phyloP scores from a whole-genome alignment of 2,888 invertebrate species.

The Erynnis tages region DNA sequence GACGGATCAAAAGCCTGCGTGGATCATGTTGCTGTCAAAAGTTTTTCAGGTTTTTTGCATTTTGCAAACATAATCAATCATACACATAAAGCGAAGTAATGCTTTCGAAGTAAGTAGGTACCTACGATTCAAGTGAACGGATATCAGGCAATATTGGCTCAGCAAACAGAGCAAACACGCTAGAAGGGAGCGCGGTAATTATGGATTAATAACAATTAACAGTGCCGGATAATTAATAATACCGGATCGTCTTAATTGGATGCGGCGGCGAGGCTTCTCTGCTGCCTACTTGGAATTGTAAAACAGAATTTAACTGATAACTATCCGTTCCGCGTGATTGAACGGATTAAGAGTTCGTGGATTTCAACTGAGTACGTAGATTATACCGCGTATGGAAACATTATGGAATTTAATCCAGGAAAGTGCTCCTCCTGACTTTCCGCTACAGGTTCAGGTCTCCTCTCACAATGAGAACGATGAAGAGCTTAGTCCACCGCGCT shows the following conservation, averaged over 20 bases:
- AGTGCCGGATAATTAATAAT: conserved; percentile 41
- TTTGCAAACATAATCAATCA: no score
- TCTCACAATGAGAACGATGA: no score
- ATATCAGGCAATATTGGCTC: conserved; percentile 54
- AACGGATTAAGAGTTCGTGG: neutral
- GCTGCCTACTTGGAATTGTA: neutral
- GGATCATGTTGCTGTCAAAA: no score
- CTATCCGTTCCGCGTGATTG: conserved; percentile 8
- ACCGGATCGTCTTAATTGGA: conserved; percentile 42
- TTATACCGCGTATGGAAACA: no score
- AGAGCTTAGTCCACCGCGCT: no score
- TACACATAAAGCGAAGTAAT: no score
- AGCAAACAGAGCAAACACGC: conserved; percentile 59
- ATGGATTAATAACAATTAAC: conserved; percentile 67
- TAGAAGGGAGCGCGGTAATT: conserved; percentile 48
- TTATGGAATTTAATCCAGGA: no score
- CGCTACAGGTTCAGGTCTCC: no score
- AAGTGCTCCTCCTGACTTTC: no score
- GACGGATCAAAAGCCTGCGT: no score
- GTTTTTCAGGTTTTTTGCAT: no score
- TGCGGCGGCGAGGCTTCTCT: conserved; percentile 37
- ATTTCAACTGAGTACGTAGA: neutral
- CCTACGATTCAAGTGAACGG: conserved; percentile 26
- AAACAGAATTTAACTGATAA: conserved; percentile 7
- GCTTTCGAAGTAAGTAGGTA: no score